These are phyloP conservation scores for Danaus melanippus DNA, from an alignment of 1,140 invertebrate species.

Conservation along the genomic window DNA sequence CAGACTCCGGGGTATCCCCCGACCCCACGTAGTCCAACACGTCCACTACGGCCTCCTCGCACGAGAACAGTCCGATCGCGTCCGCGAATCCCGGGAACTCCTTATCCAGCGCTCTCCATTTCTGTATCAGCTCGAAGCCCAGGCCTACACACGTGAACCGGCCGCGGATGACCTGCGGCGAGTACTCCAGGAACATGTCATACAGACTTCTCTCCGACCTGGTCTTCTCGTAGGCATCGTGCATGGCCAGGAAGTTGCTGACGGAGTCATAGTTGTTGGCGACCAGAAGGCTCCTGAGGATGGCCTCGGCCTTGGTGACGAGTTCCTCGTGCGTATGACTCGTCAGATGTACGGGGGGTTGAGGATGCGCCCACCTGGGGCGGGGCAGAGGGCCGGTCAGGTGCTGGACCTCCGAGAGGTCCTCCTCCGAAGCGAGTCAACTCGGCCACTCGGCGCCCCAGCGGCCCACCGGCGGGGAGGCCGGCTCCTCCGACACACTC, in stretches of 20 bases:
- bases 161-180: slow-evolving; percentile 81
- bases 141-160: slow-evolving; percentile 92
- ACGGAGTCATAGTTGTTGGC: slow-evolving; percentile 90
- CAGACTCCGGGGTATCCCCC: slow-evolving; percentile 70
- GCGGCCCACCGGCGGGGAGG: slow-evolving; percentile 82
- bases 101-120: slow-evolving; percentile 63
- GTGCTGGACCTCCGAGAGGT: slow-evolving; percentile 50
- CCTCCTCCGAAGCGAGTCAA: slow-evolving; percentile 84
- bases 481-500: slow-evolving; percentile 48
- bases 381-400: slow-evolving; percentile 73
- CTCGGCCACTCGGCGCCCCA: slow-evolving; percentile 93
- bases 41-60: slow-evolving; percentile 87
- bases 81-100: slow-evolving; percentile 76
- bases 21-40: slow-evolving; percentile 77
- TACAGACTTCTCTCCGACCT: slow-evolving; percentile 24
- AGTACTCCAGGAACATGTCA: slow-evolving; percentile 70
- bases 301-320: slow-evolving; percentile 81
- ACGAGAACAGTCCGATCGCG: slow-evolving; percentile 84
- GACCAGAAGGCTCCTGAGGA: slow-evolving; percentile 82
- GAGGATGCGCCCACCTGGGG: slow-evolving; percentile 71
- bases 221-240: slow-evolving; percentile 76
- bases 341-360: slow-evolving; percentile 77
- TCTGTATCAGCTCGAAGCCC: slow-evolving; percentile 82
- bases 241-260: slow-evolving; percentile 87
- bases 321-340: slow-evolving; percentile 81